phyloP scores from a whole-genome alignment of 2,797 vertebrate genomes.

The Acipenser transmontanus region DNA sequence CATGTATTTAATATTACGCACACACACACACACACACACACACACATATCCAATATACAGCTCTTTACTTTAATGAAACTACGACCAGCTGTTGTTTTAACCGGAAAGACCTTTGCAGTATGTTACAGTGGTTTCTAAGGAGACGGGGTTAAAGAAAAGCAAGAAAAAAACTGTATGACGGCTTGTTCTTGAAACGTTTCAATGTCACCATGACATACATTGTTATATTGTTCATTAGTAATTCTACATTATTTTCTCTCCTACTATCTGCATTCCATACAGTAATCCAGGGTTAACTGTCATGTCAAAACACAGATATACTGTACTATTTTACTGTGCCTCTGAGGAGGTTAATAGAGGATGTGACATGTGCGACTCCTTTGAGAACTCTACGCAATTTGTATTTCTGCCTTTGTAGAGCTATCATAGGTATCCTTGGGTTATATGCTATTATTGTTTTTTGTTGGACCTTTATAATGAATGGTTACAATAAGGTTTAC shows the following conservation, averaged over 20 bases:
- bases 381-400: background rate
- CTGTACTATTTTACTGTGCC: slow-evolving; percentile 17
- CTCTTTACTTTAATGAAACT: too few relatives aligned
- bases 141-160: slow-evolving; percentile 3
- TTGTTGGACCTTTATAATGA: too few relatives aligned
- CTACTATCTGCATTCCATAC: slow-evolving; percentile 13
- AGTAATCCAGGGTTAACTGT: slow-evolving; percentile 16
- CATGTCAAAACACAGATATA: slow-evolving; percentile 19
- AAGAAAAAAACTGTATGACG: too few relatives aligned
- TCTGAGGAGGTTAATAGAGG: slow-evolving; percentile 17
- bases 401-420: slow-evolving; percentile 5
- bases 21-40: too few relatives aligned
- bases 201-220: slow-evolving; percentile 10
- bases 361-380: background rate
- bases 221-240: slow-evolving; percentile 12
- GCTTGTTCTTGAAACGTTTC: slow-evolving; percentile 3
- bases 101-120: too few relatives aligned
- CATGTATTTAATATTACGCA: too few relatives aligned
- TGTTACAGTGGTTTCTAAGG: background rate
- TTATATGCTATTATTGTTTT: background rate
- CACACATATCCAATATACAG: too few relatives aligned
- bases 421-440: slow-evolving; percentile 7
- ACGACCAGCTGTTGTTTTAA: too few relatives aligned
- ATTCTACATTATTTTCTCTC: slow-evolving; percentile 5
- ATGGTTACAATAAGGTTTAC: too few relatives aligned